Percentiles rank a stretch among this genome's conserved stretches.
Evolutionary conservation across 2,888 invertebrate species (phyloP).

Genomic region (Fragum sueziense): DNA sequence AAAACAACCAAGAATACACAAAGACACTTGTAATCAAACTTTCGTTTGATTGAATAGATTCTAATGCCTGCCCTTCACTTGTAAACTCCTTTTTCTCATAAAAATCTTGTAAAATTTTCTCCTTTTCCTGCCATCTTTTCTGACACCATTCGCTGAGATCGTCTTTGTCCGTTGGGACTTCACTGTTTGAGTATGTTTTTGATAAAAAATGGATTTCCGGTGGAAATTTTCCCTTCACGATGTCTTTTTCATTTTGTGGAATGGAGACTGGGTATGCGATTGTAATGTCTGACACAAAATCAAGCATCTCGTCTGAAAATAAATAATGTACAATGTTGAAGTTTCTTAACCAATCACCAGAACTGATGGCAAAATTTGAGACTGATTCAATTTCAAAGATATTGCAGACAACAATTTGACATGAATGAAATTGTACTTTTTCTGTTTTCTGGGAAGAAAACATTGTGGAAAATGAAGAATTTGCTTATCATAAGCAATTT

Average conservation of each 20-base stretch:
- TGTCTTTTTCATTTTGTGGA: slow-evolving; percentile 89
- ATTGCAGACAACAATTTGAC: no score
- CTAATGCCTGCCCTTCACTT: not conserved
- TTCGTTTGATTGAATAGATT: slow-evolving; percentile 47
- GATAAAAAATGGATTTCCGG: slow-evolving; percentile 90
- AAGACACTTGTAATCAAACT: slow-evolving; percentile 46
- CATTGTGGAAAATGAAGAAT: no score
- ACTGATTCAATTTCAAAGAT: no score
- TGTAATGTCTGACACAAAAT: slow-evolving; percentile 93
- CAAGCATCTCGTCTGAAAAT: slow-evolving; percentile 85
- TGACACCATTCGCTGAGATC: slow-evolving; percentile 54
- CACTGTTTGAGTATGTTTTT: slow-evolving; percentile 80
- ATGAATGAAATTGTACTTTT: no score
- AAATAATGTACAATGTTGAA: not conserved
- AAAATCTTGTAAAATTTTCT: slow-evolving; percentile 44
- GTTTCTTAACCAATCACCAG: no score
- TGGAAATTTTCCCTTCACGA: slow-evolving; percentile 89
- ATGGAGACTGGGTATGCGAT: slow-evolving; percentile 90
- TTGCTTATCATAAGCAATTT: no score
- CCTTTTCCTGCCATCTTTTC: slow-evolving; percentile 45
- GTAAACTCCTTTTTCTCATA: slow-evolving; percentile 53
- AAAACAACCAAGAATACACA: slow-evolving; percentile 48
- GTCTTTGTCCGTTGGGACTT: slow-evolving; percentile 47
- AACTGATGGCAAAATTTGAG: no score
- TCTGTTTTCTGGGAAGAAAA: no score